Evolutionary conservation across 2,888 invertebrate genomes (phyloP).

Genomic region (Alsophila aescularia): DNA sequence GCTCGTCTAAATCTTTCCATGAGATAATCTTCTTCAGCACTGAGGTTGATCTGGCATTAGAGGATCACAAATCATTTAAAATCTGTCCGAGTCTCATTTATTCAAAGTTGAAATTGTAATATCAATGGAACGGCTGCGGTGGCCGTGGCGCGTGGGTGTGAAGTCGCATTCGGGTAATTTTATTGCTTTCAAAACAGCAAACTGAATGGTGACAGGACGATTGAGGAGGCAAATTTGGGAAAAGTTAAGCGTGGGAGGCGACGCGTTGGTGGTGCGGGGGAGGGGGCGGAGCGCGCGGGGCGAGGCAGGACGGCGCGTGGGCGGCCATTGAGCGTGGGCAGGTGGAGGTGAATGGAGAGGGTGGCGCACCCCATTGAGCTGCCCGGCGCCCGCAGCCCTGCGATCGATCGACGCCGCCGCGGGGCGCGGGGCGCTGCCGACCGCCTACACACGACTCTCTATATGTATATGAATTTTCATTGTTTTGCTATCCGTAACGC

Average conservation of each 20-base stretch:
- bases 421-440: constrained; percentile 12
- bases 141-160: constrained; percentile 11
- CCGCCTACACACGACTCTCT: constrained; percentile 24
- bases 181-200: constrained; percentile 68
- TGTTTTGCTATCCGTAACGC: constrained; percentile 22
- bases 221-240: constrained; percentile 68
- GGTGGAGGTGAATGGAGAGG: constrained; percentile 76
- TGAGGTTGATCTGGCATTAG: too few species aligned
- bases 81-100: too few species aligned
- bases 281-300: constrained; percentile 44
- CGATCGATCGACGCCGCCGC: constrained; percentile 67
- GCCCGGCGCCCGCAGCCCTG: constrained; percentile 38
- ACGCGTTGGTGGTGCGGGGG: constrained; percentile 58
- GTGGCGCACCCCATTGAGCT: constrained; percentile 65
- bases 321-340: constrained; percentile 79
- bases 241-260: constrained; percentile 71
- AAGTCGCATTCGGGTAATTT: constrained; percentile 47
- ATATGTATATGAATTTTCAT: constrained; percentile 23
- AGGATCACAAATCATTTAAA: too few species aligned
- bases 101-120: background rate
- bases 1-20: too few species aligned
- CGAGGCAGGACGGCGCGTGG: constrained; percentile 67
- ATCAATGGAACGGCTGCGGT: background rate
- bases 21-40: too few species aligned
- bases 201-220: constrained; percentile 71